Percentiles rank a stretch among this genome's conserved stretches.
Conservation (phyloP, 2,797 vertebrate species). For the Epinephelus awoara region DNA sequence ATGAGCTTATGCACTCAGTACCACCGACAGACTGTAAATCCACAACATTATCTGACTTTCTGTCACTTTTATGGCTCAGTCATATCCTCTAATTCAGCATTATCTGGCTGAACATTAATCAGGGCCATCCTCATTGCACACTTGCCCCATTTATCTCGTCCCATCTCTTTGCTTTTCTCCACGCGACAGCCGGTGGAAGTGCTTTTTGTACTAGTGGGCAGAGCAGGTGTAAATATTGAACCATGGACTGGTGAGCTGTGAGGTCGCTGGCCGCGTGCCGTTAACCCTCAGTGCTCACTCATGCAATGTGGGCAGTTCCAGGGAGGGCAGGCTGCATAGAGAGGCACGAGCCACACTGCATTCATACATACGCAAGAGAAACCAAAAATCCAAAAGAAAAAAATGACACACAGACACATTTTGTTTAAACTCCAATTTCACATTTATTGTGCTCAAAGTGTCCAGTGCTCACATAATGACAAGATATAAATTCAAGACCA, state of each 20-base stretch:
- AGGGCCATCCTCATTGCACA: constrained; percentile 39
- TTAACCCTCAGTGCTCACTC: constrained; percentile 21
- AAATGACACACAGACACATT: background rate
- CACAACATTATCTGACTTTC: constrained; percentile 60
- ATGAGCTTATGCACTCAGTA: constrained; percentile 36
- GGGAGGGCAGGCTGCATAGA: background rate
- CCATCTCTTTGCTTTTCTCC: constrained; percentile 22
- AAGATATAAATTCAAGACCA: background rate
- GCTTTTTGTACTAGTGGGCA: constrained; percentile 51
- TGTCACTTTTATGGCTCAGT: constrained; percentile 60
- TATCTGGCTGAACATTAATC: constrained; percentile 66
- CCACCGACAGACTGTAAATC: constrained; percentile 54
- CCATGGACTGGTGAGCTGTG: constrained; percentile 42
- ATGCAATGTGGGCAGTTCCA: constrained; percentile 21
- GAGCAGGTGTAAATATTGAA: constrained; percentile 51
- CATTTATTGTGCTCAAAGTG: background rate
- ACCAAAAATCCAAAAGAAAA: background rate
- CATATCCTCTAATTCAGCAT: constrained; percentile 59
- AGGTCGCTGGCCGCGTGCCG: constrained; percentile 31
- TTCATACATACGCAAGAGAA: background rate
- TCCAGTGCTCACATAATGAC: background rate
- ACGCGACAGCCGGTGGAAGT: background rate
- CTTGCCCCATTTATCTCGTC: constrained; percentile 48
- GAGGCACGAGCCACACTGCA: background rate
- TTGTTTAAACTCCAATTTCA: background rate